A percentile compares a stretch with the other conserved stretches of the same genome.
Evolutionary conservation across 1,140 invertebrate genomes (phyloP).

Genomic region (Gryllus bimaculatus): DNA sequence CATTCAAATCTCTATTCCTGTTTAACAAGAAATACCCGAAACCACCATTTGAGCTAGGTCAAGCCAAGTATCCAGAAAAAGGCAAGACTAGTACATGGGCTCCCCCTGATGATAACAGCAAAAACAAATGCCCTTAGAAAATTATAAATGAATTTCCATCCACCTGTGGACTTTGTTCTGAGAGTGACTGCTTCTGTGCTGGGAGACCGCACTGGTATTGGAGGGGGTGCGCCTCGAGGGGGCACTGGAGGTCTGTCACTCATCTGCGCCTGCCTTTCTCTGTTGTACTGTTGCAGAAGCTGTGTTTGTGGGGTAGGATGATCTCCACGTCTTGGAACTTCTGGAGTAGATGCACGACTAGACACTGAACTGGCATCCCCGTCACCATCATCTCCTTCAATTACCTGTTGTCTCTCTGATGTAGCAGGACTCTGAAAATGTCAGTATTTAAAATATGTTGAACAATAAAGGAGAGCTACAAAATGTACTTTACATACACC

Average conservation of each 20-base stretch:
- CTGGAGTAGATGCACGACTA: conserved; percentile 40
- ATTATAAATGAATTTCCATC: no score
- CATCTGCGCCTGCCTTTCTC: conserved; percentile 27
- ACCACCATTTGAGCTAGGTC: no score
- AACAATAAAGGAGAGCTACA: no score
- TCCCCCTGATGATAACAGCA: no score
- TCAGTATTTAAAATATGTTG: no score
- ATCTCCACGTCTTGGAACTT: conserved; percentile 35
- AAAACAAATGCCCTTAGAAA: no score
- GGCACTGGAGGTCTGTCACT: conserved; percentile 46
- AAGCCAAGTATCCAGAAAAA: no score
- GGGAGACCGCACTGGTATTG: conserved; percentile 35
- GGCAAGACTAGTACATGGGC: no score
- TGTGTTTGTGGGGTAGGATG: conserved; percentile 21
- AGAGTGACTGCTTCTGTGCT: conserved; percentile 27
- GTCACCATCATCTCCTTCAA: conserved; percentile 20
- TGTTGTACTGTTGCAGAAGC: conserved; percentile 27
- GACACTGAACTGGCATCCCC: conserved; percentile 28
- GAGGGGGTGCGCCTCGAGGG: conserved; percentile 43
- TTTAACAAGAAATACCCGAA: no score
- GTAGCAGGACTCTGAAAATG: conserved; percentile 30
- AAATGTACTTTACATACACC: no score
- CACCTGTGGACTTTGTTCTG: conserved; percentile 8
- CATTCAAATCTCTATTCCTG: no score
- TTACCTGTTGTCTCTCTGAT: conserved; percentile 10